Base-by-base conservation (phyloP, 2,797 vertebrate species). In the Myotis findleyi region DNA sequence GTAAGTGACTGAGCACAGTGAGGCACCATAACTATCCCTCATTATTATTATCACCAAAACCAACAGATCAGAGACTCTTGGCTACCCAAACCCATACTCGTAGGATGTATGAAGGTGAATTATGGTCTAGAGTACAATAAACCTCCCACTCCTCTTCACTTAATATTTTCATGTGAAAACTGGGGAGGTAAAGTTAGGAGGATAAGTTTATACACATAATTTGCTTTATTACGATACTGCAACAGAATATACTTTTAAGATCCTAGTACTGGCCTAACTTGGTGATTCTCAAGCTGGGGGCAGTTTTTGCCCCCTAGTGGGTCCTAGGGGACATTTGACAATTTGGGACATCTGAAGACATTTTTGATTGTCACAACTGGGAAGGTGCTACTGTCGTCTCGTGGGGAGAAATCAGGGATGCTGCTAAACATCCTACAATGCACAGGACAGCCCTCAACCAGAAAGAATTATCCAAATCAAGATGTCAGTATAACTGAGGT, bases 121-220 rank as follows among this genome's bases (percentile, higher is more conserved):
- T 71, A 71, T 3, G 30, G 8, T 53, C 38, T 36, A 73, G 47
- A 76, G 7, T 36, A 10, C 68, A n/a, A 69, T 12, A 91, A 62
- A 59, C 16, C 12, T 86, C 14, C 49, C 12, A 25, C 30, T 81
- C 68, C 62, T 97, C 76, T 66, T 49, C 12, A 30, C 49, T 25
- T 85, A 69, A 33, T 62, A 83, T 47, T 94, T 57, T 79, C 7
- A 93, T 77, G 8, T 93, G 77, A 89, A 94, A 92, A 89, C 14
- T 51, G 10, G 18, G 7, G 66, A 91, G 8, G 6, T 47, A 25
- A 83, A 82, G 6, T 80, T 89, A 82, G 86, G 8, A 85, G 5
- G 47, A 44, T 91, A 44, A 11, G 7, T 64, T 44, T 66, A 12
- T 55, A 33, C 36, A 36, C 17, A 55, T 7, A 18, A 55, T 71